These are phyloP conservation scores for Acipenser transmontanus DNA, from an alignment of 2,797 vertebrate genomes.

Conservation along the genomic window DNA sequence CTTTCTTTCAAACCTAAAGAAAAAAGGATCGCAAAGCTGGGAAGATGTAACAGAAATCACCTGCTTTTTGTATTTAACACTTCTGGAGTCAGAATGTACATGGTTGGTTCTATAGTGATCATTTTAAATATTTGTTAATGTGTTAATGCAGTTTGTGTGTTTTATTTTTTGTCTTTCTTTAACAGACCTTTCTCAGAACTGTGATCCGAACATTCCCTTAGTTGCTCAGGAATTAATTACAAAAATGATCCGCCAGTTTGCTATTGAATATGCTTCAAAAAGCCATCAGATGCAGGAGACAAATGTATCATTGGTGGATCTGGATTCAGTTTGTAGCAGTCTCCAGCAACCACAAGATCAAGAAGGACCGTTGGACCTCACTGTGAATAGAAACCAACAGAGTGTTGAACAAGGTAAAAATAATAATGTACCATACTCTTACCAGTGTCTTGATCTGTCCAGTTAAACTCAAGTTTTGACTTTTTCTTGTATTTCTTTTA, in stretches of 20 bases:
- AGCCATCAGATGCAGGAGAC: constrained; percentile 80
- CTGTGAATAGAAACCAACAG: constrained; percentile 77
- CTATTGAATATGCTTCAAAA: constrained; percentile 94
- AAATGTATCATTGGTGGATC: constrained; percentile 65
- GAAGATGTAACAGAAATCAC: too few species aligned
- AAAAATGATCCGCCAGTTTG: constrained; percentile 97
- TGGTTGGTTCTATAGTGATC: too few species aligned
- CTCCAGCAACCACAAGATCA: constrained; percentile 71
- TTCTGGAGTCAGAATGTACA: too few species aligned
- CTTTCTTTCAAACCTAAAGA: too few species aligned
- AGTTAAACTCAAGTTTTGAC: too few species aligned
- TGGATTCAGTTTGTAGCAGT: constrained; percentile 67
- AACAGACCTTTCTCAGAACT: constrained; percentile 85
- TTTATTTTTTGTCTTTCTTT: constrained; percentile 14
- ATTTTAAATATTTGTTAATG: too few species aligned
- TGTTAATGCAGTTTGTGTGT: too few species aligned
- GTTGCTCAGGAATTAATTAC: constrained; percentile 98
- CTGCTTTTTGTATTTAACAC: too few species aligned
- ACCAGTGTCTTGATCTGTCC: too few species aligned
- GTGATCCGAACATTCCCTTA: constrained; percentile 91
- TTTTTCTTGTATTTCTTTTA: background rate
- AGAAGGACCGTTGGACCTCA: constrained; percentile 93
- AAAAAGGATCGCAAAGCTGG: too few species aligned
- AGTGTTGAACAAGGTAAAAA: constrained; percentile 72
- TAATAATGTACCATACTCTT: too few species aligned